Percentiles rank a stretch among this genome's conserved stretches.
Conservation (phyloP, 2,888 invertebrate species). For the Leptopterna dolabrata region DNA sequence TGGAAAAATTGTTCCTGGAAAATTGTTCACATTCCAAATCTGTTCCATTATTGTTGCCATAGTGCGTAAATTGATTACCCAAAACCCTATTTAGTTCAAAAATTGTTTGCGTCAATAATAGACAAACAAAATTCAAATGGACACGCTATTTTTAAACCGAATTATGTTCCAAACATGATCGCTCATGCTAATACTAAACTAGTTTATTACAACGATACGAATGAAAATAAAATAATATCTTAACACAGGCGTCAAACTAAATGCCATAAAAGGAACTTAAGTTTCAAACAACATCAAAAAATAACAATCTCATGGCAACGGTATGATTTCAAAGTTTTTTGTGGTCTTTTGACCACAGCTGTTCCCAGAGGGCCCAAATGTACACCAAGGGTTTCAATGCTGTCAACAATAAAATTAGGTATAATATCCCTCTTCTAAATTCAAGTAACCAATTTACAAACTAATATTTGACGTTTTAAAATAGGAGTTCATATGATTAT, state of each 20-base stretch:
- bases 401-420: neutral
- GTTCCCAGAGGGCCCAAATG: neutral
- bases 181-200: neutral
- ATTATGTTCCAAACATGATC: neutral
- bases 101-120: too few species aligned
- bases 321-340: neutral
- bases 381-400: neutral
- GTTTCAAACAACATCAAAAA: slow-evolving; percentile 26
- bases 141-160: neutral
- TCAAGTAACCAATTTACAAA: neutral
- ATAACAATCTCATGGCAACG: slow-evolving; percentile 10
- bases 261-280: slow-evolving; percentile 50
- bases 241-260: slow-evolving; percentile 44
- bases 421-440: neutral
- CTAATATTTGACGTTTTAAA: neutral
- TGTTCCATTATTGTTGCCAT: too few species aligned
- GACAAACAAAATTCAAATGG: too few species aligned
- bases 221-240: slow-evolving; percentile 31
- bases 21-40: too few species aligned
- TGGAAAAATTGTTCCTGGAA: too few species aligned
- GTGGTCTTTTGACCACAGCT: neutral
- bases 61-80: too few species aligned
- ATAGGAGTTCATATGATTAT: neutral
- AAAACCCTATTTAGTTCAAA: too few species aligned
- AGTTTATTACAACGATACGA: neutral